A percentile compares a stretch with the other conserved stretches of the same genome.
Conservation (phyloP, 2,888 invertebrate species). For the Peribatodes rhomboidaria region DNA sequence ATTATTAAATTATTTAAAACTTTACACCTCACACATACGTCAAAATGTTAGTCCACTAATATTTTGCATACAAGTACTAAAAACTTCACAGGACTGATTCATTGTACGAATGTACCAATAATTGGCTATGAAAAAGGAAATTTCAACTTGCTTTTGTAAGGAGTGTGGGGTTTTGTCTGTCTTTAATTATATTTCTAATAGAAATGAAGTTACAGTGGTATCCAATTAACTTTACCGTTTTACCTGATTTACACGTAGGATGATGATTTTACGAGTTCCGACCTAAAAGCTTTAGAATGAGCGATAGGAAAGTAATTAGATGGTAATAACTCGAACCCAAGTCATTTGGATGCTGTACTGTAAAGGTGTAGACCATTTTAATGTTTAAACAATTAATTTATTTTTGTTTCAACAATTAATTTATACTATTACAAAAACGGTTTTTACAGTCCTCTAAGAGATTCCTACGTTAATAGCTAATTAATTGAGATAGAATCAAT, state of each 20-base stretch:
- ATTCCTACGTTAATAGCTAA: conserved; percentile 19
- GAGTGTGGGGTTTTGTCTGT: too few species aligned
- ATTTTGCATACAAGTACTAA: too few species aligned
- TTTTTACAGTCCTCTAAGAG: not conserved
- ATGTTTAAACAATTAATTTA: not conserved
- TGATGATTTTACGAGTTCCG: not conserved
- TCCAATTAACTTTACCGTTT: not conserved
- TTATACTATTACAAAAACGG: not conserved
- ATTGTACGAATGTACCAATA: too few species aligned
- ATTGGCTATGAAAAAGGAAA: too few species aligned
- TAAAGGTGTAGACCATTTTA: not conserved
- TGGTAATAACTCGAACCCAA: not conserved
- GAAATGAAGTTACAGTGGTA: too few species aligned
- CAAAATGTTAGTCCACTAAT: not conserved
- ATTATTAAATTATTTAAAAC: not conserved
- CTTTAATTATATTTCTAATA: too few species aligned
- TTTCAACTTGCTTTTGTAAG: too few species aligned
- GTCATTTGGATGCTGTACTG: not conserved
- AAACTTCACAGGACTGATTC: too few species aligned
- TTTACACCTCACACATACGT: not conserved
- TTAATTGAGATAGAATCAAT: conserved; percentile 20
- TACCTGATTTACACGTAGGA: not conserved
- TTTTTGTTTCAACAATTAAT: not conserved
- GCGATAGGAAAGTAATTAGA: not conserved
- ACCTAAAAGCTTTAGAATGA: not conserved